Evolutionary conservation across 2,888 invertebrate species (phyloP), one percentile per base, ranked within the genome.

Genomic region (Drymonia ruficornis): DNA sequence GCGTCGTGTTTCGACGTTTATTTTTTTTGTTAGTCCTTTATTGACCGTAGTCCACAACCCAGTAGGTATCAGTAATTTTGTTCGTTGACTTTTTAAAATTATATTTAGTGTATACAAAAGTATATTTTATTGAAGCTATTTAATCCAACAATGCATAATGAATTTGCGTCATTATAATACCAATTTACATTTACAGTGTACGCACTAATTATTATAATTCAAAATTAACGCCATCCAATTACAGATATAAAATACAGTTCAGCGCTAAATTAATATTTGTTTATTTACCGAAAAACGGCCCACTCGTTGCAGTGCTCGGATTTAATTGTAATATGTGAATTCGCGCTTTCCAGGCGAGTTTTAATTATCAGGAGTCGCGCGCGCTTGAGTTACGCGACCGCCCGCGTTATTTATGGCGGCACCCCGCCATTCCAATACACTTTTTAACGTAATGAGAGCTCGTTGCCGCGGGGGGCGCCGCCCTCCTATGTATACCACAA

Each of bases 261-360:
- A 65, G 56, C 65, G 61, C 61, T 65, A 65, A 62, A 74, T 72
- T 75, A 73, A 70, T 71, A 74, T 74, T 74, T 78, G 69, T 76
- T 76, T 72, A 80, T 86, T 87, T 82, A 83, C 81, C 78, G 69
- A 72, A 76, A 76, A 81, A 74, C 80, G 79, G 76, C 76, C 76
- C 86, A 72, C 84, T 83, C 83, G 81, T 80, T 84, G 85, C 82
- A 84, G 78, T 80, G 80, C 83, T 78, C 77, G 80, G 81, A 89
- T 89, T 89, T 90, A 93, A 93, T 93, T 91, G 91, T 90, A 89
- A 90, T 89, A 91, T 91, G 92, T 90, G 91, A 88, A 91, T 89
- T 90, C 82, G 82, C 80, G 83, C 87, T 88, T 90, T 86, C 84
- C 87, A 81, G 87, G 83, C 86, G 93, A 93, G 92, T 93, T 93